phyloP scores from a whole-genome alignment of 2,113 vertebrate genomes.

The Plestiodon gilberti region DNA sequence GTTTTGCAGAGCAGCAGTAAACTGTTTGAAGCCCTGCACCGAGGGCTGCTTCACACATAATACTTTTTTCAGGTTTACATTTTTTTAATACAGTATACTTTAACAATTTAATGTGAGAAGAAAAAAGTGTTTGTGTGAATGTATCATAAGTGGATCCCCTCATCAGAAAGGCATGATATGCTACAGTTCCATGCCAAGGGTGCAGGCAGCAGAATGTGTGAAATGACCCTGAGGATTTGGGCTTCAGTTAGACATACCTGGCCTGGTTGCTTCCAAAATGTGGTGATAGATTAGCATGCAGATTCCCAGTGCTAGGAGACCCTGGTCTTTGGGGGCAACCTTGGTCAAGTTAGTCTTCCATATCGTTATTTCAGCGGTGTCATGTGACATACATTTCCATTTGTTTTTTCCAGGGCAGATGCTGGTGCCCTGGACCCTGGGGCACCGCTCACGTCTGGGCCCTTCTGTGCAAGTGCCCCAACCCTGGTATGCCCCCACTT shows the following conservation, averaged over 20 bases:
- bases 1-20: background rate
- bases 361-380: background rate
- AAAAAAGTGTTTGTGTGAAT: too few relatives aligned
- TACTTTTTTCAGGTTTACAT: background rate
- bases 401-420: background rate
- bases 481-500: too few relatives aligned
- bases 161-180: background rate
- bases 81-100: background rate
- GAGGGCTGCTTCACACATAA: background rate
- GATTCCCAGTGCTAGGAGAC: background rate
- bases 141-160: too few relatives aligned
- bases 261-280: background rate
- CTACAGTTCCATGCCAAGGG: too few relatives aligned
- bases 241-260: background rate
- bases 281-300: background rate
- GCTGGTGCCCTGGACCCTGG: too few relatives aligned
- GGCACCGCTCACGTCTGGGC: too few relatives aligned
- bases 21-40: fast-evolving
- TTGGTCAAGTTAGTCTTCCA: background rate
- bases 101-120: background rate
- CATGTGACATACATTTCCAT: background rate
- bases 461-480: too few relatives aligned
- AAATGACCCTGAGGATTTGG: background rate
- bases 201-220: background rate
- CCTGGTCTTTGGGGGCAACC: background rate